A percentile compares a stretch with the other conserved stretches of the same genome.
Conservation (phyloP, 2,113 vertebrate species). For the Erpornis zantholeuca region DNA sequence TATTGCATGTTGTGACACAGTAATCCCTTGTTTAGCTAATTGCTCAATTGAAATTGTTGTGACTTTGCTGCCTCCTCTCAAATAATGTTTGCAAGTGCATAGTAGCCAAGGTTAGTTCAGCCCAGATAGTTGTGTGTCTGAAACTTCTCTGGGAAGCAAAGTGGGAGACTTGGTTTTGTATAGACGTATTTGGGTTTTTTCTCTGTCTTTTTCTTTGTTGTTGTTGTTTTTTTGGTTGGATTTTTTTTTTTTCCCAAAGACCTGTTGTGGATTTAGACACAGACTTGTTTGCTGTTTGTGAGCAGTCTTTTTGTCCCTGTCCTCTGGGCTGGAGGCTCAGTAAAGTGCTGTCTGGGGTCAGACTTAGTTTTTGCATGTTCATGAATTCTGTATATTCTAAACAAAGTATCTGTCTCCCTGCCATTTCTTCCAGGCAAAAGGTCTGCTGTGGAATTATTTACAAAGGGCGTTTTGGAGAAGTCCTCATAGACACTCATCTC, state of each 20-base stretch:
- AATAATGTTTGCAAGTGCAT: background rate
- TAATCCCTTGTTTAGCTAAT: background rate
- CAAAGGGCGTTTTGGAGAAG: slow-evolving; percentile 95
- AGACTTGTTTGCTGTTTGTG: background rate
- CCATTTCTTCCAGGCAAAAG: slow-evolving; percentile 81
- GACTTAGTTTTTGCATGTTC: background rate
- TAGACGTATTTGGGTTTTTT: background rate
- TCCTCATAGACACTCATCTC: slow-evolving; percentile 95
- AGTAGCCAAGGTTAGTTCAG: background rate
- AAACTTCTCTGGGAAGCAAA: background rate
- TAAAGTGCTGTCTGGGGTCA: background rate
- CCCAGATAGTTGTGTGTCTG: background rate
- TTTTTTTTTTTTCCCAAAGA: background rate
- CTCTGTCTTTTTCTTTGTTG: background rate
- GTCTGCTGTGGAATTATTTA: slow-evolving; percentile 99
- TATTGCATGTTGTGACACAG: background rate
- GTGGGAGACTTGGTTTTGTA: background rate
- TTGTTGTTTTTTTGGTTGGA: background rate
- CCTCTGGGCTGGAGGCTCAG: background rate
- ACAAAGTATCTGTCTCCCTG: background rate
- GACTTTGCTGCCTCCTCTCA: slow-evolving; percentile 30
- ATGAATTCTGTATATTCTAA: background rate
- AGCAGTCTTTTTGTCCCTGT: background rate
- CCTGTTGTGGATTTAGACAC: background rate
- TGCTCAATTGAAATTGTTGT: slow-evolving; percentile 6